Percentiles rank a stretch among this genome's conserved stretches.
phyloP scores from a whole-genome alignment of 2,113 vertebrate species.

The Melanotaenia duboulayi region DNA sequence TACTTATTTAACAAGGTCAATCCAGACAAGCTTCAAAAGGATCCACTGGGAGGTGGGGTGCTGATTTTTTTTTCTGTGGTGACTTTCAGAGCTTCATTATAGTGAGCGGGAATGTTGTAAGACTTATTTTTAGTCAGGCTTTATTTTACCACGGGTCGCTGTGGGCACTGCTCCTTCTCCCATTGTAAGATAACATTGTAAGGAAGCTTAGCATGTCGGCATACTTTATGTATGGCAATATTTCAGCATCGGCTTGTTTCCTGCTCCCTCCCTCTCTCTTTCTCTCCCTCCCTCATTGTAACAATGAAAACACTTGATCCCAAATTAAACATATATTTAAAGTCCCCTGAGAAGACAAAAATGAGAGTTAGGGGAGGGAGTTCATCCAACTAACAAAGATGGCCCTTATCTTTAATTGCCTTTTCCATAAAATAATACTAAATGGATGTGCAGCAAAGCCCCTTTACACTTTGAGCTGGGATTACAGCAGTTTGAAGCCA shows the following conservation, averaged over 20 bases:
- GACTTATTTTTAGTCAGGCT: slow-evolving; percentile 56
- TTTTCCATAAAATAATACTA: slow-evolving; percentile 79
- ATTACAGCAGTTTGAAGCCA: slow-evolving; percentile 69
- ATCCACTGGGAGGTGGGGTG: slow-evolving; percentile 23
- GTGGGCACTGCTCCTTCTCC: slow-evolving; percentile 23
- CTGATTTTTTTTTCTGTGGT: slow-evolving; percentile 38
- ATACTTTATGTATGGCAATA: slow-evolving; percentile 24
- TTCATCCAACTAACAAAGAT: slow-evolving; percentile 42
- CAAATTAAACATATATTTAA: slow-evolving; percentile 28
- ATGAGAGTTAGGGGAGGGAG: slow-evolving; percentile 33
- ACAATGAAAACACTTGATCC: slow-evolving; percentile 37
- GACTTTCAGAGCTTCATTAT: slow-evolving; percentile 38
- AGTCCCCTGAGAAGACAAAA: slow-evolving; percentile 13
- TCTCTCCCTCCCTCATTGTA: slow-evolving; percentile 26
- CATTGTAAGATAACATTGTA: slow-evolving; percentile 18
- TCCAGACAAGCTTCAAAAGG: slow-evolving; percentile 66
- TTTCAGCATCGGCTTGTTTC: slow-evolving; percentile 40
- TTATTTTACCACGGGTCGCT: slow-evolving; percentile 41
- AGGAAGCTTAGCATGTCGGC: slow-evolving; percentile 7
- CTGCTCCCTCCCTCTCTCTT: slow-evolving; percentile 16
- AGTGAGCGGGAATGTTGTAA: slow-evolving; percentile 5
- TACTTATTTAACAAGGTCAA: slow-evolving; percentile 80
- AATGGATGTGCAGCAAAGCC: slow-evolving; percentile 70
- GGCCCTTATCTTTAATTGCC: slow-evolving; percentile 78
- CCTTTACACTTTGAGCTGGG: slow-evolving; percentile 59